These are phyloP conservation scores for Deroplatys truncata DNA, from an alignment of 2,888 invertebrate genomes.

Conservation along the genomic window DNA sequence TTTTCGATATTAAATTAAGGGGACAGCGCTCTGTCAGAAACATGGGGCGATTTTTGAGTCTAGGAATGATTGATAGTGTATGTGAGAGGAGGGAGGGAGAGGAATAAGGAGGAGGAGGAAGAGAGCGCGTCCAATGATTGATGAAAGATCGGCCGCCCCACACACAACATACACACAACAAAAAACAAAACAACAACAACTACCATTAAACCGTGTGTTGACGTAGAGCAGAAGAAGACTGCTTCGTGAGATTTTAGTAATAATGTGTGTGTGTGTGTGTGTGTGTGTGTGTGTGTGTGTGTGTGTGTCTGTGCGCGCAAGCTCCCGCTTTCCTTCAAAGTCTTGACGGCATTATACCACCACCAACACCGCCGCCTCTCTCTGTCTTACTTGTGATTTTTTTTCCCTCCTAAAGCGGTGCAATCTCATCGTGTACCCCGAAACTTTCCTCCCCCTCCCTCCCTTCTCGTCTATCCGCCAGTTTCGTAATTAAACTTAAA, in stretches of 20 bases:
- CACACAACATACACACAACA: constrained; percentile 2
- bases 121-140: constrained; percentile 7
- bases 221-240: background rate
- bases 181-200: constrained; percentile 12
- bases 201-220: constrained; percentile 11
- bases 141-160: constrained; percentile 15
- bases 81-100: constrained; percentile 10
- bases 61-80: constrained; percentile 30
- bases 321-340: background rate
- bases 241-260: background rate
- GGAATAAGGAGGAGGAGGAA: background rate
- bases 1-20: constrained; percentile 32
- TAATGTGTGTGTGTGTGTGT: background rate
- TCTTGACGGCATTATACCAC: background rate
- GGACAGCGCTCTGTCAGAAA: constrained; percentile 31
- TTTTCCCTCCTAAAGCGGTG: background rate
- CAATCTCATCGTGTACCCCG: constrained; percentile 13
- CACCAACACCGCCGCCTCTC: no score
- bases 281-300: no score
- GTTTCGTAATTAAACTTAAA: constrained; percentile 28
- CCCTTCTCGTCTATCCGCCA: background rate
- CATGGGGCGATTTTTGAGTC: constrained; percentile 29
- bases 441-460: constrained; percentile 1
- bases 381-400: background rate
- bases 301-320: background rate